phyloP scores from a whole-genome alignment of 2,113 vertebrate species.

The Thamnophis sirtalis region DNA sequence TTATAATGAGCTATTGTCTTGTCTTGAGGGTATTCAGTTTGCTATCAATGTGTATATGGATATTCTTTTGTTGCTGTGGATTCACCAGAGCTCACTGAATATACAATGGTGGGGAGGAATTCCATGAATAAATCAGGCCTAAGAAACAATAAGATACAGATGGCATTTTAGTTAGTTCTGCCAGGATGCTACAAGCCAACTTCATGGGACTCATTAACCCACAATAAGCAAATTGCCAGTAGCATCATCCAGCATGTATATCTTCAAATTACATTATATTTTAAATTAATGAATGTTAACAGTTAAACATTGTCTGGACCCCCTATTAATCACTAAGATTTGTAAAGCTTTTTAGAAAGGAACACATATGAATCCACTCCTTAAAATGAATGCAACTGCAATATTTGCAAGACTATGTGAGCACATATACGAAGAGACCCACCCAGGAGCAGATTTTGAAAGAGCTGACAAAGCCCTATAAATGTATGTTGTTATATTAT shows the following conservation, averaged over 20 bases:
- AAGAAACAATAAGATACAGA: background rate
- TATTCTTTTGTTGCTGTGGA: background rate
- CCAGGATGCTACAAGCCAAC: slow-evolving; percentile 1
- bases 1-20: slow-evolving; percentile 13
- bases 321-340: background rate
- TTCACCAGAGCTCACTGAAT: background rate
- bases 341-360: background rate
- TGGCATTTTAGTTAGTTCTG: slow-evolving; percentile 5
- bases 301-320: background rate
- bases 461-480: background rate
- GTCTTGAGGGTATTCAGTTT: background rate
- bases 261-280: background rate
- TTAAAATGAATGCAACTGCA: background rate
- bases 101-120: background rate
- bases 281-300: background rate
- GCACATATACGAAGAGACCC: background rate
- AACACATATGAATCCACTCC: background rate
- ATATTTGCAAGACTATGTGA: background rate
- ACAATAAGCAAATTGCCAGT: background rate
- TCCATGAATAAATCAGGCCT: slow-evolving; percentile 20
- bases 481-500: background rate
- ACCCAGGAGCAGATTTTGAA: background rate
- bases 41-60: background rate
- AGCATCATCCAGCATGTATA: background rate
- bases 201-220: background rate